Base-by-base conservation (phyloP, 2,797 vertebrate genomes). In the Hirundo rustica region DNA sequence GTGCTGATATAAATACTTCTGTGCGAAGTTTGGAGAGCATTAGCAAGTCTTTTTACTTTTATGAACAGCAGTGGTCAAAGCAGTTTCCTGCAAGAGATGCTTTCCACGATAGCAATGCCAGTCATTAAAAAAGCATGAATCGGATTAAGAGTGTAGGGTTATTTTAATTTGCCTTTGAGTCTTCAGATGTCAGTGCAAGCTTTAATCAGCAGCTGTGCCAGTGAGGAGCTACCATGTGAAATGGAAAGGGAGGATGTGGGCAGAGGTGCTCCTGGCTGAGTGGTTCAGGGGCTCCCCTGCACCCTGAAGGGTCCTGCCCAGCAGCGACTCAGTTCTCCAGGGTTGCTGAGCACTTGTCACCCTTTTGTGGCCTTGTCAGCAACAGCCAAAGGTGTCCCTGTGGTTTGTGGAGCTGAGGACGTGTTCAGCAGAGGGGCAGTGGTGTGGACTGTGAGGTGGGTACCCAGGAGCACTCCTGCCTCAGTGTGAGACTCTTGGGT, bases 81-180 rank as follows among this genome's bases (percentile, higher is more conserved):
- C 11, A 74, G 65, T 74, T 64, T 66, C 81, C 64, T 85, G 58
- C 75, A 53, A 51, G 82, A 89, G 93, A 83, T 80, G 78, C 84
- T 87, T 94, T 92, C 91, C 71, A 82, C 60, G 81, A 89, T 67
- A 79, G 9, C 13, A 90, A 17, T 48, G 45, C 71, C 60, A 40
- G 65, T 90, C 92, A 82, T 93, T 96, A 93, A 95, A 96, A 92
- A 92, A 87, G 53, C 75, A 89, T 87, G 86, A 92, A 93, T 87
- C 11, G 32, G 92, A 79, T 90, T 79, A 89, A 85, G 60, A 80
- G 76, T 38, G 67, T 64, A 68, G 75, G 77, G 84, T 16, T 62
- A 57, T 91, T 85, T 93, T 89, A 67, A 88, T 94, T 91, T 93
- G 88, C 86, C 67, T 89, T 79, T 74, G 74, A 91, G 92, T 85